Percentiles rank a stretch among this genome's conserved stretches.
These are phyloP conservation scores for Kryphioiulus occultus DNA, from an alignment of 2,888 invertebrate genomes.

Conservation along the genomic window DNA sequence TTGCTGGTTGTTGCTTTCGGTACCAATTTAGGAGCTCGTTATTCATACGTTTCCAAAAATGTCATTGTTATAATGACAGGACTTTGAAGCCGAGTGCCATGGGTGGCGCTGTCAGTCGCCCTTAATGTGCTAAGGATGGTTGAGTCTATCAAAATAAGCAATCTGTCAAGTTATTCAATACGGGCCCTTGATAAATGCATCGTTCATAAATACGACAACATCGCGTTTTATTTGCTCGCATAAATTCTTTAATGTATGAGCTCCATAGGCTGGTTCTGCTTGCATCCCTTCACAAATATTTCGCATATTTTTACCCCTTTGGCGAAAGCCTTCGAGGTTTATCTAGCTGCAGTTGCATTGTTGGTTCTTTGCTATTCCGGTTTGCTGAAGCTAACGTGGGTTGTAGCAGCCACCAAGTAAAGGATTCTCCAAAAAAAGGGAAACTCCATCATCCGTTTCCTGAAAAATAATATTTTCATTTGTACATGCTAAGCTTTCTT, in stretches of 20 bases:
- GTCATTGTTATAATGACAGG: conserved; percentile 36
- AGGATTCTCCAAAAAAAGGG: not conserved
- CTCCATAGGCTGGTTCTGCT: too few species aligned
- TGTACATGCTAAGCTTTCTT: not conserved
- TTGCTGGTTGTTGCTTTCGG: not conserved
- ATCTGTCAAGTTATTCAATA: conserved; percentile 30
- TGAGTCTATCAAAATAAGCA: conserved; percentile 39
- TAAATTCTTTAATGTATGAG: not conserved
- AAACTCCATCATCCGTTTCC: not conserved
- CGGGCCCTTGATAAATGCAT: conserved; percentile 6
- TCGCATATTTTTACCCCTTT: not conserved
- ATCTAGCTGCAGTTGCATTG: not conserved
- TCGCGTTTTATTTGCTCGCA: not conserved
- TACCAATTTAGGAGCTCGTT: conserved; percentile 24
- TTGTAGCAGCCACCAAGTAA: not conserved
- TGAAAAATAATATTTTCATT: not conserved
- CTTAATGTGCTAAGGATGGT: conserved; percentile 30
- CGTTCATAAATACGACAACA: conserved; percentile 21
- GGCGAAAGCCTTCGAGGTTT: not conserved
- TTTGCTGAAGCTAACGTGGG: not conserved
- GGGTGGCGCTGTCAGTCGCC: conserved; percentile 32
- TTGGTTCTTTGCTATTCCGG: not conserved
- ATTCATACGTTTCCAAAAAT: conserved; percentile 27
- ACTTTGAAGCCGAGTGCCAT: conserved; percentile 10
- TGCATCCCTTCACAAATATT: not conserved